Percentiles rank a stretch among this genome's conserved stretches.
Evolutionary conservation across 2,888 invertebrate species (phyloP).

Genomic region (Hesperia comma): DNA sequence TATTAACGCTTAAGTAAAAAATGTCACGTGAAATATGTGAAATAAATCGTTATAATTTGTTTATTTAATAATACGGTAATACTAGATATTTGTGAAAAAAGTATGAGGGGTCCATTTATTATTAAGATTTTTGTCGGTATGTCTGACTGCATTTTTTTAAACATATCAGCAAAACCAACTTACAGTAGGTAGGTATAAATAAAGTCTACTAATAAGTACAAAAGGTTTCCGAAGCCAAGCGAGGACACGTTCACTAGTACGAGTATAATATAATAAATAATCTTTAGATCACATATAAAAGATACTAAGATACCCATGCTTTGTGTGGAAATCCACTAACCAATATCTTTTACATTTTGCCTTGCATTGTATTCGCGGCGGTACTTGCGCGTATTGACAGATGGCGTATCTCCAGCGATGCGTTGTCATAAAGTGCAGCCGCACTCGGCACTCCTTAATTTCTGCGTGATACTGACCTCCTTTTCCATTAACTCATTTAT

Average conservation of each 20-base stretch:
- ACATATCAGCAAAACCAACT: no score
- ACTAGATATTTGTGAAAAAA: no score
- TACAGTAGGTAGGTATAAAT: no score
- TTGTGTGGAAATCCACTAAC: slow-evolving; percentile 1
- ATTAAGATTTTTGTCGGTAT: no score
- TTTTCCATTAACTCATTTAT: slow-evolving; percentile 2
- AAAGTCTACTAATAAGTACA: no score
- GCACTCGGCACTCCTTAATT: background rate
- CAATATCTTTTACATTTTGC: slow-evolving; percentile 1
- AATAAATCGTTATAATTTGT: no score
- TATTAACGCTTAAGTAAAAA: background rate
- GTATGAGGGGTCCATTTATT: no score
- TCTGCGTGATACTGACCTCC: slow-evolving; percentile 3
- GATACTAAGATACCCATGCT: slow-evolving; percentile 3
- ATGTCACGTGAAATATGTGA: background rate
- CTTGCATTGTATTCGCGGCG: background rate
- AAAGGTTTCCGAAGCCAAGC: no score
- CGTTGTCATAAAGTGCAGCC: background rate
- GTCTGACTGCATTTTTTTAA: no score
- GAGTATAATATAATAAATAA: no score
- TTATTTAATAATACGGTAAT: no score
- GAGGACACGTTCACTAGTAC: no score
- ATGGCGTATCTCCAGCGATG: background rate
- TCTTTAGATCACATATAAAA: background rate
- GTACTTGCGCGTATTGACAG: background rate